Evolutionary conservation across 2,797 vertebrate species (phyloP).

Genomic region (Poecilia picta): DNA sequence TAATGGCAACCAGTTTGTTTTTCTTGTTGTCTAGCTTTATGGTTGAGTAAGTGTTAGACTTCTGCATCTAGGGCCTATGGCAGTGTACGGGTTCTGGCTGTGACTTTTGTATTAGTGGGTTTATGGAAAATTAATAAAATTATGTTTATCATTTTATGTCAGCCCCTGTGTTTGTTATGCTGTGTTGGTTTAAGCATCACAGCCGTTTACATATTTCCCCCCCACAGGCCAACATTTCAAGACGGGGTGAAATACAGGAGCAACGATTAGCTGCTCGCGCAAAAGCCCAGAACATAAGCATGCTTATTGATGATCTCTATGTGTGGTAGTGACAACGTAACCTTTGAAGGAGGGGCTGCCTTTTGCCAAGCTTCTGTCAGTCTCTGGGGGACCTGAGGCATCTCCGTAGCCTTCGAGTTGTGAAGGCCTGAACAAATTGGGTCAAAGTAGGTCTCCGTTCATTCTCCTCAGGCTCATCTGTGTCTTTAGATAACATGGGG

Average conservation of each 20-base stretch:
- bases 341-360: constrained; percentile 14
- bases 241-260: background rate
- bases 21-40: background rate
- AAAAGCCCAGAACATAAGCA: constrained; percentile 9
- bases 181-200: background rate
- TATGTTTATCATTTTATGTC: constrained; percentile 2
- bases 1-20: background rate
- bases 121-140: constrained; percentile 2
- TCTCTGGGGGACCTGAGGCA: constrained; percentile 34
- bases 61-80: background rate
- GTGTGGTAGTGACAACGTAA: constrained; percentile 19
- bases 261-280: background rate
- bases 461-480: constrained; percentile 27
- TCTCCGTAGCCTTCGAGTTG: constrained; percentile 35
- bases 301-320: constrained; percentile 22
- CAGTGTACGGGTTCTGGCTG: background rate
- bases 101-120: background rate
- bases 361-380: constrained; percentile 6
- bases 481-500: constrained; percentile 40
- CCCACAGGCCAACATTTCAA: constrained; percentile 6
- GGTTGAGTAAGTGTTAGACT: background rate
- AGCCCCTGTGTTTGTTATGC: background rate
- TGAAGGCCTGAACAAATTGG: constrained; percentile 30
- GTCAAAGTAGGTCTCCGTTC: constrained; percentile 32
- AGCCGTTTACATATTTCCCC: constrained; percentile 7